Evolutionary conservation across 2,888 invertebrate genomes (phyloP).

Genomic region (Torymus auratus): DNA sequence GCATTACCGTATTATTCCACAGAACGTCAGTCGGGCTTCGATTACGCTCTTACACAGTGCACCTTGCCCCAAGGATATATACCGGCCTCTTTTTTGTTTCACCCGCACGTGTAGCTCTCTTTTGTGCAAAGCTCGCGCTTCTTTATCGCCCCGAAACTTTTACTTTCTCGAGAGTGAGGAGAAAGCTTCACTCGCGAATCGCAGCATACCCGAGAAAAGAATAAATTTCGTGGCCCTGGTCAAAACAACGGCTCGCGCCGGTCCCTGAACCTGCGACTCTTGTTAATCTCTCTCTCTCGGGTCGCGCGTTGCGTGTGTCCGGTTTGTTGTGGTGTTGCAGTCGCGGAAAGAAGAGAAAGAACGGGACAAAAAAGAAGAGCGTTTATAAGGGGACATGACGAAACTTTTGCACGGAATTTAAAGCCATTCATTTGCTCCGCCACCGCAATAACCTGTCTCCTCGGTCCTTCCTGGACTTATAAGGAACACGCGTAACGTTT

Average conservation of each 20-base stretch:
- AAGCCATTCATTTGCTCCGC: too few species aligned
- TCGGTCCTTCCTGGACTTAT: too few species aligned
- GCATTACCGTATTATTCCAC: too few species aligned
- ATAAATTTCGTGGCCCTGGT: neutral
- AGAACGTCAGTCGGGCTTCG: too few species aligned
- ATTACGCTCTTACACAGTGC: too few species aligned
- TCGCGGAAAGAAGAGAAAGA: too few species aligned
- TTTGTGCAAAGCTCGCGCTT: too few species aligned
- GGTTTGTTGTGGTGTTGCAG: neutral
- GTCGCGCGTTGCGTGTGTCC: neutral
- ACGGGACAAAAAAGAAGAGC: neutral
- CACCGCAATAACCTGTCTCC: neutral
- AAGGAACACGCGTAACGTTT: too few species aligned
- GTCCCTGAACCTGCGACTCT: slow-evolving; percentile 2
- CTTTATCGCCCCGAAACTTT: neutral
- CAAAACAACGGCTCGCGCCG: neutral
- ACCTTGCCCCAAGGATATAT: too few species aligned
- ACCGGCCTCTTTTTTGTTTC: too few species aligned
- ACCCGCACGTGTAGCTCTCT: too few species aligned
- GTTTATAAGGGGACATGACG: neutral
- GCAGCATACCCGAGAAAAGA: neutral
- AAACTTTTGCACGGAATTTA: slow-evolving; percentile 8
- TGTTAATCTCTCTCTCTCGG: neutral
- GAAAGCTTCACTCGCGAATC: slow-evolving; percentile 15
- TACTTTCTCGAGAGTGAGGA: slow-evolving; percentile 23